These are phyloP conservation scores for Nyctereutes procyonoides DNA, from an alignment of 2,113 vertebrate genomes.

Conservation along the genomic window DNA sequence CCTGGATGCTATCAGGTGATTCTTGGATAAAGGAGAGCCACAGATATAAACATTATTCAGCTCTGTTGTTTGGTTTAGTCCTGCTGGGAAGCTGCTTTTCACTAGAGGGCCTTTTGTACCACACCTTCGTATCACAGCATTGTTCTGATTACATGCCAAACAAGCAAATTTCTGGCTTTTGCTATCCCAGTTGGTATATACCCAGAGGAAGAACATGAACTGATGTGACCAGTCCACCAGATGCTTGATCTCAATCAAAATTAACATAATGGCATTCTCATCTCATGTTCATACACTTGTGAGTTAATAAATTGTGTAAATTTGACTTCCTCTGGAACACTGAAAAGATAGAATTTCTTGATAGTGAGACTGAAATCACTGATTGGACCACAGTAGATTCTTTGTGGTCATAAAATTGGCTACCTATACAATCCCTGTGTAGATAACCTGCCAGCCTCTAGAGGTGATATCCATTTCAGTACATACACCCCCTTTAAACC, in stretches of 20 bases:
- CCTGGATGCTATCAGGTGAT: neutral
- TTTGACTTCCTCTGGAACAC: neutral
- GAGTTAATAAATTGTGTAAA: neutral
- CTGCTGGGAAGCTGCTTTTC: conserved; percentile 47
- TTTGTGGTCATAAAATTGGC: neutral
- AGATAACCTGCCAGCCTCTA: neutral
- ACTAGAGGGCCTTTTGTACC: neutral
- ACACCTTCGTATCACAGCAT: neutral
- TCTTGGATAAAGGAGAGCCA: conserved; percentile 44
- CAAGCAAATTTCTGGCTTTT: conserved; percentile 43
- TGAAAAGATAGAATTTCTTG: neutral
- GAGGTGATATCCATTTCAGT: neutral
- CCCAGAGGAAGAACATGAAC: neutral
- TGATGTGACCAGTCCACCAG: neutral
- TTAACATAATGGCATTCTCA: neutral
- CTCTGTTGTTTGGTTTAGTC: neutral
- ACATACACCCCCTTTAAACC: neutral
- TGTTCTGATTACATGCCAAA: neutral
- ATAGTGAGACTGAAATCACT: neutral
- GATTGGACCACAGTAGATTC: neutral
- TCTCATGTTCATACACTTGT: neutral
- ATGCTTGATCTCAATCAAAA: neutral
- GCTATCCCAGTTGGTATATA: neutral
- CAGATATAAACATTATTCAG: neutral
- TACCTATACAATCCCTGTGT: neutral